These are phyloP conservation scores for Geotrupes spiniger DNA, from an alignment of 2,888 invertebrate species.

Conservation along the genomic window DNA sequence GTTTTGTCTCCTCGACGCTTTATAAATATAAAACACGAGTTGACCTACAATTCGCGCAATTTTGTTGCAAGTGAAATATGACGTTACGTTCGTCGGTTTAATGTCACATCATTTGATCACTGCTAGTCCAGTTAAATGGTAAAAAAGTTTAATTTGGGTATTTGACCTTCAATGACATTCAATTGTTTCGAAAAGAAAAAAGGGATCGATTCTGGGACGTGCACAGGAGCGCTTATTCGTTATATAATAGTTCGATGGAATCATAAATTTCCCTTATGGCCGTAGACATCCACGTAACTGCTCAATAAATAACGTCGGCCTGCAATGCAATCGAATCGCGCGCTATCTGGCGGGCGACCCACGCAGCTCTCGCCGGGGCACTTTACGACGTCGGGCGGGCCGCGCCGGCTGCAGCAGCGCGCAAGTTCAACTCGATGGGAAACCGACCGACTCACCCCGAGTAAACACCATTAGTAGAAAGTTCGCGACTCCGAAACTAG, in stretches of 20 bases:
- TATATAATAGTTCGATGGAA: slow-evolving; percentile 14
- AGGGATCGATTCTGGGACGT: not conserved
- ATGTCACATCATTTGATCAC: no score
- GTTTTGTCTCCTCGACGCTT: no score
- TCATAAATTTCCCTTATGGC: slow-evolving; percentile 24
- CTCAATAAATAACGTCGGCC: slow-evolving; percentile 26
- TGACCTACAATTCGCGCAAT: no score
- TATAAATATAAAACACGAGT: no score
- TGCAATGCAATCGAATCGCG: slow-evolving; percentile 24
- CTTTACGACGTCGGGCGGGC: slow-evolving; percentile 22
- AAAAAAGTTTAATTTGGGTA: no score
- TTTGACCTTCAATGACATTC: slow-evolving; percentile 5
- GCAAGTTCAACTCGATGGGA: slow-evolving; percentile 12
- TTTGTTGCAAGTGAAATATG: no score
- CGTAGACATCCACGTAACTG: slow-evolving; percentile 22
- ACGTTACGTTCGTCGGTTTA: no score
- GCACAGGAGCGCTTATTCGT: slow-evolving; percentile 1
- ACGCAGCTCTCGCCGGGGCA: slow-evolving; percentile 15
- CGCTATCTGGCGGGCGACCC: slow-evolving; percentile 20
- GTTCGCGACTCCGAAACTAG: slow-evolving; percentile 26
- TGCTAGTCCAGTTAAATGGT: no score
- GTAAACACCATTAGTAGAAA: slow-evolving; percentile 27
- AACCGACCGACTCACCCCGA: slow-evolving; percentile 22
- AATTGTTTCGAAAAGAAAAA: not conserved
- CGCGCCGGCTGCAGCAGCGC: slow-evolving; percentile 21